Base-by-base conservation (phyloP, 2,113 vertebrate species). In the Mormyrus lacerda region DNA sequence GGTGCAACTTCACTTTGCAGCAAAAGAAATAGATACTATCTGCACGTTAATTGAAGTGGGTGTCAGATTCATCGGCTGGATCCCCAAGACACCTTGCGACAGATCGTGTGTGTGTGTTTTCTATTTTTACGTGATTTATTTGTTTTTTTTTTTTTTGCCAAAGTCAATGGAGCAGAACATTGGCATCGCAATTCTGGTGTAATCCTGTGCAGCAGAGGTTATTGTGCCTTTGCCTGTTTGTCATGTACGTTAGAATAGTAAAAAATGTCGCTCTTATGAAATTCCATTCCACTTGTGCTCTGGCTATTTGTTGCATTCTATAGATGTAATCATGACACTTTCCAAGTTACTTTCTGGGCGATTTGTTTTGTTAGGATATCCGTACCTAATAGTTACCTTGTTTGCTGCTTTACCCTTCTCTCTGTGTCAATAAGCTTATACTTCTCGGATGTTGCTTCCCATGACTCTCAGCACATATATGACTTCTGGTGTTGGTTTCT, bases 41-140 rank as follows among this genome's bases (percentile, higher is more conserved):
- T 24, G 82, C 82, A 84, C 82, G 39, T 84, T 84, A 84, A 84
- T 84, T 84, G 82, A 84, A 47, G 82, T n/a, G 44, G 42, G 82
- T 84, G 82, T 84, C 48, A 8, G 19, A 84, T 45, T n/a, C 44
- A 47, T 47, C 48, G 82, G 82, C 44, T 47, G 44, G 82, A 45
- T 2, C 21, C 82, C 82, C 82, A 84, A 47, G 82, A 84, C 44
- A 47, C 44, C 82, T 83, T 48, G 21, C 39, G 21, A 84, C 82
- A 47, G 42, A 84, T 47, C 48, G 82, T n/a, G 73, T 76, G 27
- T 76, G 31, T 27, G 58, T 65, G 27, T 35, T 6, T 76, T 27
- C 35, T 13, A 42, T 42, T 79, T 79, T 42, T 79, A 42, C 5
- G 35, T 42, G 5, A 79, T 39, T 19, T 42, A 17, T 79, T 42